Base-by-base conservation (phyloP, 1,140 invertebrate genomes). In the Teleogryllus occipitalis region DNA sequence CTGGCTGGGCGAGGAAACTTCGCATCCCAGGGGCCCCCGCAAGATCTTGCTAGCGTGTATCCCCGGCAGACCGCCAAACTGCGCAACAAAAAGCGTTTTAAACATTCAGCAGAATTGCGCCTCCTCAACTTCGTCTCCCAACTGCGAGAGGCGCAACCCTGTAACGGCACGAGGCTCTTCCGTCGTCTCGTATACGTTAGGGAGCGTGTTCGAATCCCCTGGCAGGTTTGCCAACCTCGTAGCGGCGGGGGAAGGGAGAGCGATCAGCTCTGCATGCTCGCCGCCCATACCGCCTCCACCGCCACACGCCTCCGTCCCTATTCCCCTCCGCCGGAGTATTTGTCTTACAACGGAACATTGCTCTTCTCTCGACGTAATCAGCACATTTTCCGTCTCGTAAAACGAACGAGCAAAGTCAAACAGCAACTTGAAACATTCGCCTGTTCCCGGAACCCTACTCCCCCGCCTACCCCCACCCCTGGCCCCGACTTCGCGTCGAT, bases 301-400 rank as follows among this genome's bases (percentile, higher is more conserved):
- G 10, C 54, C 10, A 65, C 18, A 65, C 10, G 18, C 10, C 54
- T 65, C 18, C 54, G 2, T 65, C 54, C 18, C 54, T 65, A 65
- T 65, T 18, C 18, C 18, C 18, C 54, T 65, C 54, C 54, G 10
- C 18, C 18, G 10, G 18, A 10, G 54, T 65, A 65, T 65, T 65
- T 65, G 54, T 65, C 54, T 65, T 65, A 65, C 54, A 65, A 65
- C 54, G 54, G 54, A 65, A 65, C 54, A 65, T 65, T 65, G 54
- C 54, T 14, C 54, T 65, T 65, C 54, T 65, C 18, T 18, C 54
- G 18, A 65, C 54, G 54, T 65, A 65, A 65, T 65, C 54, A 65
- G 54, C 54, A 18, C 54, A 65, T 65, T 65, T 65, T 65, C 54
- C 54, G 54, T 65, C 54, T 65, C 54, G 54, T 65, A 65, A 65